Percentiles rank a stretch among this genome's conserved stretches.
Evolutionary conservation across 2,888 invertebrate genomes (phyloP).

Genomic region (Noctua fimbriata): DNA sequence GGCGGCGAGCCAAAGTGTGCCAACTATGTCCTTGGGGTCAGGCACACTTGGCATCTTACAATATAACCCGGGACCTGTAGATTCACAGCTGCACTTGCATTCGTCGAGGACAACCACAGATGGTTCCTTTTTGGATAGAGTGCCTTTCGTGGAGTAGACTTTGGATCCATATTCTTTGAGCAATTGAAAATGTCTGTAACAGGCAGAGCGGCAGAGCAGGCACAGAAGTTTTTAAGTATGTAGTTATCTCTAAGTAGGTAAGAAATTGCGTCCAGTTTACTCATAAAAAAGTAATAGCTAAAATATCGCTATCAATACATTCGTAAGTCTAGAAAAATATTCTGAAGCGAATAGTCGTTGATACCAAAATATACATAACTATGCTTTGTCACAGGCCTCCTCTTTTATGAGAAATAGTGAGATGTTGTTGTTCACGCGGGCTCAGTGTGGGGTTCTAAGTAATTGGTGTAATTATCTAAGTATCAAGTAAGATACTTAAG

Average conservation of each 20-base stretch:
- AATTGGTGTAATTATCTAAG: not conserved
- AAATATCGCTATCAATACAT: too few relatives aligned
- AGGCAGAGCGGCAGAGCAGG: not conserved
- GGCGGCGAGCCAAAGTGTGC: constrained; percentile 3
- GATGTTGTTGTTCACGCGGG: not conserved
- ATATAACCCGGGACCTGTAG: not conserved
- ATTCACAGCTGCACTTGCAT: not conserved
- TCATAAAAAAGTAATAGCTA: not conserved
- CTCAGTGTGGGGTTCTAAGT: not conserved
- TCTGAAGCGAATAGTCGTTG: not conserved
- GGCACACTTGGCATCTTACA: not conserved
- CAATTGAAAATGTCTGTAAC: not conserved
- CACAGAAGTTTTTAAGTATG: not conserved
- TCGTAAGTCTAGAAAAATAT: not conserved
- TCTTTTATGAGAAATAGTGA: not conserved
- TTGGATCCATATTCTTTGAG: not conserved
- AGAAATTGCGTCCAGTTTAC: not conserved
- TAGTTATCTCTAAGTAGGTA: not conserved
- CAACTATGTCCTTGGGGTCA: constrained; percentile 17
- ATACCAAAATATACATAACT: not conserved
- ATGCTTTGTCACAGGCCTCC: not conserved
- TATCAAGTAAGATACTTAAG: constrained; percentile 2
- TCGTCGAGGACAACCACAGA: not conserved
- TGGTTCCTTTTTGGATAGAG: not conserved
- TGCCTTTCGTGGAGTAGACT: not conserved